Conservation (phyloP, 2,113 vertebrate genomes). For the Oncorhynchus keta region DNA sequence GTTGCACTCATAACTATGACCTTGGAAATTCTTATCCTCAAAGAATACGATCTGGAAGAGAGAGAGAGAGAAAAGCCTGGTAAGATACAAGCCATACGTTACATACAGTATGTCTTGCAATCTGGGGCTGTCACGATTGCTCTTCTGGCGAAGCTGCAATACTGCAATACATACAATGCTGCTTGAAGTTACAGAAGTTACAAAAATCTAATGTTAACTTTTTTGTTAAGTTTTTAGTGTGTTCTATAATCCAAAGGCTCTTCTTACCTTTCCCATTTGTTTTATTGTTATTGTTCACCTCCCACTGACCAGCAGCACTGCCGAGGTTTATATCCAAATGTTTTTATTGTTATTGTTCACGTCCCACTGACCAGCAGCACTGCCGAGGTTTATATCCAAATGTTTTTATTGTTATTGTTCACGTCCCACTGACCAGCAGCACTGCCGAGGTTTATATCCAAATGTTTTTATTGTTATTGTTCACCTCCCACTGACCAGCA, state of each 20-base stretch:
- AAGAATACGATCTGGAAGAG: conserved; percentile 60
- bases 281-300: conserved; percentile 42
- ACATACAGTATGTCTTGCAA: not conserved
- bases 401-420: conserved; percentile 35
- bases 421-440: conserved; percentile 47
- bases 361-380: conserved; percentile 49
- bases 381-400: conserved; percentile 9
- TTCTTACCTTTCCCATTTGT: conserved; percentile 63
- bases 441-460: conserved; percentile 17
- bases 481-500: conserved; percentile 48
- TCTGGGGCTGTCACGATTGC: not conserved
- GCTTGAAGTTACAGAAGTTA: not conserved
- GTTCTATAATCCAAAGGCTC: not conserved
- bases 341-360: conserved; percentile 36
- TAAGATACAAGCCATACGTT: not conserved
- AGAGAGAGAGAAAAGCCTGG: not conserved
- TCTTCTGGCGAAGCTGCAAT: too few relatives aligned
- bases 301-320: conserved; percentile 47
- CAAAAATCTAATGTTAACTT: not conserved
- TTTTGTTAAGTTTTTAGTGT: not conserved
- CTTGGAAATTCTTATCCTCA: conserved; percentile 67
- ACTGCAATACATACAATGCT: not conserved
- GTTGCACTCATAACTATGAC: conserved; percentile 58
- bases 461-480: conserved; percentile 28
- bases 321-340: not conserved